Conservation (phyloP, 92 coral and sea anemone genomes). For the Parazoanthus darwini region DNA sequence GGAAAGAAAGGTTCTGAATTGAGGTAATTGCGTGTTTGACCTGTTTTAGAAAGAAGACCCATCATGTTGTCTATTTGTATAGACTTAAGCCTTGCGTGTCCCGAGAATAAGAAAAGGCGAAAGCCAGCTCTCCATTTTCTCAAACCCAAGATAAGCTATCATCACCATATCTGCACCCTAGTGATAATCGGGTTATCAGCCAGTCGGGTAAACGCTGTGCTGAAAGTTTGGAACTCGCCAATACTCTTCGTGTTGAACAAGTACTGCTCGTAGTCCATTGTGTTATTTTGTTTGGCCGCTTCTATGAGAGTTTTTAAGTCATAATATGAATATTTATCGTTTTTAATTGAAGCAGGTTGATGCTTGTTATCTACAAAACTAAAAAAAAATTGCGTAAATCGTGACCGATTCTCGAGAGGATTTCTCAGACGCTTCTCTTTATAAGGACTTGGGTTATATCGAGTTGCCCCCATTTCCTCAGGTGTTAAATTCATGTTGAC, state of each 20-base stretch:
- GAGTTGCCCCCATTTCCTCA: conserved; percentile 50
- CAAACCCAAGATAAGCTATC: conserved; percentile 59
- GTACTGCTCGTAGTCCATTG: background rate
- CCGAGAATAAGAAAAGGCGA: conserved; percentile 39
- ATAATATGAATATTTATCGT: background rate
- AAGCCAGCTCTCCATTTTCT: conserved; percentile 44
- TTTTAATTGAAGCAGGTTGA: background rate
- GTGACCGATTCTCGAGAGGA: background rate
- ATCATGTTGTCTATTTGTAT: conserved; percentile 26
- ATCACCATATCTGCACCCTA: conserved; percentile 45
- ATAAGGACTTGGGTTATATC: conserved; percentile 23
- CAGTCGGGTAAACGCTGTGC: conserved; percentile 2
- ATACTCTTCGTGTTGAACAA: background rate
- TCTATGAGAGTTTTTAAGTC: background rate
- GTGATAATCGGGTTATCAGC: conserved; percentile 44
- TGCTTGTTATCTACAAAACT: background rate
- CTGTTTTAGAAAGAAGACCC: background rate
- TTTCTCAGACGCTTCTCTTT: conserved; percentile 7
- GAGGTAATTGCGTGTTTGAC: conserved; percentile 20
- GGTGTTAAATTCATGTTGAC: conserved; percentile 89
- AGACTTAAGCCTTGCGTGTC: conserved; percentile 58
- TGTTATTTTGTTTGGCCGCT: background rate
- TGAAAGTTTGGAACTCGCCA: background rate
- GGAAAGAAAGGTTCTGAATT: background rate
- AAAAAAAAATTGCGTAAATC: conserved; percentile 15